Base-by-base conservation (phyloP, 1,140 invertebrate genomes). In the Pentalonia nigronervosa region DNA sequence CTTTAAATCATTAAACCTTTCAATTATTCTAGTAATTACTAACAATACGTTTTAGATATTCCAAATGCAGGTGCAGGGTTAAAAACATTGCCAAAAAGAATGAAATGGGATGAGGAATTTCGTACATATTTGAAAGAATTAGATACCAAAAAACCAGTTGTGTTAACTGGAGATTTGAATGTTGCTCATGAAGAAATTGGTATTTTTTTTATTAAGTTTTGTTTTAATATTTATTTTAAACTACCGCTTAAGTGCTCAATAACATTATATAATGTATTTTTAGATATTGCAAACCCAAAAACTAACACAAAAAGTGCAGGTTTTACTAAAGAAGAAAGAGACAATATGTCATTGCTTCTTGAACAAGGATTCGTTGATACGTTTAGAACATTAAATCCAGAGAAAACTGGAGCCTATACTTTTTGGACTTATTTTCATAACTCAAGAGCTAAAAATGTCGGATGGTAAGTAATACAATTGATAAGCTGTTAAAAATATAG, bases 131-230 rank as follows among this genome's bases (percentile, higher is more conserved):
- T 99, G 20, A 97, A 97, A 94, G 95, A 97, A 89, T 96, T 99
- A 36, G 98, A 99, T 95, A 95, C 96, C 93, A 97, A 97, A 90
- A 99, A 99, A 95, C 98, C 99, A 30, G 98, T 99, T 0, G 97
- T 99, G 89, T 96, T 99, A 94, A 98, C 97, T 95, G 99, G 99
- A 4, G 99, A 99, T 95, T 97, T 99, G 96, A 99, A 99, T 96
- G 99, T 99, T 11, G 97, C 99, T 87, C 99, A 99, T 95, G 95
- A 97, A 94, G 98, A 99, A 96, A 99, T 99, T 95, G 98, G 98
- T 98, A 95, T 23, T 53, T 17, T 21, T 56, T 76, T 76, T 76
- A n/a, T n/a, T 76, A 76, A 76, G 17, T 76, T 17, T 76, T 76
- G 60, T n/a, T 76, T 76, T 4, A 45, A 50, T 36, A 76, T 60